phyloP scores from a whole-genome alignment of 2,888 invertebrate species.

The Tetramorium bicarinatum region DNA sequence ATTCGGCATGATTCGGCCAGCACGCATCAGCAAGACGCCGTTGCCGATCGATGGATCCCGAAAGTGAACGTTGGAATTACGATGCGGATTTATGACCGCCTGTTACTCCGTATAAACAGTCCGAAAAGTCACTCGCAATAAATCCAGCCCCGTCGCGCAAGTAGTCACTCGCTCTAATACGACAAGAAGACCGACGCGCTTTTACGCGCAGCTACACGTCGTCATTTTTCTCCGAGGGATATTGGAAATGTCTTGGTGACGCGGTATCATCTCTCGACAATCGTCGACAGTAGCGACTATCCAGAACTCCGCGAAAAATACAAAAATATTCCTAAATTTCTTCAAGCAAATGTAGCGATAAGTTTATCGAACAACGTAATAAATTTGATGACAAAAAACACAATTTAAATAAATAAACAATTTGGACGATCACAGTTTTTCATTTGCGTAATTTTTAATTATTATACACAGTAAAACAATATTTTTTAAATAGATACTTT shows the following conservation, averaged over 20 bases:
- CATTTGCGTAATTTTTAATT: constrained; percentile 5
- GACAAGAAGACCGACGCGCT: constrained; percentile 25
- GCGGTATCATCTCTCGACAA: constrained; percentile 5
- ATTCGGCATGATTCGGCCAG: constrained; percentile 3
- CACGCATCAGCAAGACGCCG: not conserved
- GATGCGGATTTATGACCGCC: constrained; percentile 13
- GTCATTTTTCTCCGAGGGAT: constrained; percentile 25
- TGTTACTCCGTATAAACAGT: constrained; percentile 43
- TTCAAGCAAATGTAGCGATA: not conserved
- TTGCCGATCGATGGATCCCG: not conserved
- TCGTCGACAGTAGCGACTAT: not conserved
- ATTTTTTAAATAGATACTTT: not conserved
- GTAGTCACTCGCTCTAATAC: constrained; percentile 29
- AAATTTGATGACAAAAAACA: not conserved
- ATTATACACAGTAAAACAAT: not conserved
- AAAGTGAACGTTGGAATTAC: constrained; percentile 31
- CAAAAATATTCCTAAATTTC: not conserved
- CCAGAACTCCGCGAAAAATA: not conserved
- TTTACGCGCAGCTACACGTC: constrained; percentile 28
- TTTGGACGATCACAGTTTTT: not conserved
- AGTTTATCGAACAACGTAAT: not conserved
- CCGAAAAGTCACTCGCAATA: constrained; percentile 25
- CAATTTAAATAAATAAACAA: not conserved
- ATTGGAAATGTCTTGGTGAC: constrained; percentile 12
- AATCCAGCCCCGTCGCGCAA: not conserved